These are phyloP conservation scores for Pituophis catenifer DNA, from an alignment of 2,113 vertebrate species.

Conservation along the genomic window DNA sequence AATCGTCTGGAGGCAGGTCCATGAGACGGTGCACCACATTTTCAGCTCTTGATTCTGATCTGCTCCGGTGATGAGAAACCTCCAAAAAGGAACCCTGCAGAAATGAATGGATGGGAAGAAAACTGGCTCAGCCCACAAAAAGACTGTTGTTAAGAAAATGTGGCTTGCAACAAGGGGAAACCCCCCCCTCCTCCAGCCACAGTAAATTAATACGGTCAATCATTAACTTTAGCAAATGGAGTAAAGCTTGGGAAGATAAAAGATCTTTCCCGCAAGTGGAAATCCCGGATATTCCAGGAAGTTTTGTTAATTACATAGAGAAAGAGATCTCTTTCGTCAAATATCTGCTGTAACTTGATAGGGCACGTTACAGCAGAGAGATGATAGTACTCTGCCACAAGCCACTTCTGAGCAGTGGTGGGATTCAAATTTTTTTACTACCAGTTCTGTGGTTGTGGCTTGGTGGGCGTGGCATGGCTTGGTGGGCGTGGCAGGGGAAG, in stretches of 20 bases:
- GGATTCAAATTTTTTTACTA: too few species aligned
- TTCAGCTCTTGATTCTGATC: slow-evolving; percentile 96
- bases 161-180: not conserved
- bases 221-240: not conserved
- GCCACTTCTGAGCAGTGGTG: too few species aligned
- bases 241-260: not conserved
- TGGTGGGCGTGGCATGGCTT: too few species aligned
- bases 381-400: too few species aligned
- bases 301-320: not conserved
- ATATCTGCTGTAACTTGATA: not conserved
- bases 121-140: not conserved
- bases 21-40: slow-evolving; percentile 98
- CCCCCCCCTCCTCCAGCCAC: not conserved
- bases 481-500: too few species aligned
- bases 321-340: not conserved
- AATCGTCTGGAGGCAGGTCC: slow-evolving; percentile 95
- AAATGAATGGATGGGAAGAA: slow-evolving; percentile 16
- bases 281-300: not conserved
- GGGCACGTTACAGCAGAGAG: not conserved
- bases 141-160: not conserved
- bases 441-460: too few species aligned
- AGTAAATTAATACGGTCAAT: not conserved
- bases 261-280: not conserved
- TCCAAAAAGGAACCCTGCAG: slow-evolving; percentile 92
- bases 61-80: slow-evolving; percentile 94